Base-by-base conservation (phyloP, 2,888 invertebrate genomes). In the Phania funesta region DNA sequence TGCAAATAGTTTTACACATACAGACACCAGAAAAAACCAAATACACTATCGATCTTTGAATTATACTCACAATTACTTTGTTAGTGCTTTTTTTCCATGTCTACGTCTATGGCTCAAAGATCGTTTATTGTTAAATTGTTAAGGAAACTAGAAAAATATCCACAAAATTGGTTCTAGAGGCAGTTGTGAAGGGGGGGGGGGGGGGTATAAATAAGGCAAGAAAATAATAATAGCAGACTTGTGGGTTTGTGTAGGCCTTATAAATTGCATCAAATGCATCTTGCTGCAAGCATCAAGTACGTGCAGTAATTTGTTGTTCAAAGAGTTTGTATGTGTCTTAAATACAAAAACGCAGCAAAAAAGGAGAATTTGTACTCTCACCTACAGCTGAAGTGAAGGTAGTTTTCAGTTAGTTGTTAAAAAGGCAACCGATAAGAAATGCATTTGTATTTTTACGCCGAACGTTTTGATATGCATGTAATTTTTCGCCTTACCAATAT, bases 261-360 rank as follows among this genome's bases (percentile, higher is more conserved):
- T 68, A 73, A 68, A 70, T 68, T 60, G 68, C 58, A 65, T 24
- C 58, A 74, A 82, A 54, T 77, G 76, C 68, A 76, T 58, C 50
- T 52, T 58, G 68, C 75, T 74, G 70, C 75, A 54, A 73, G 85
- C 85, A 54, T 18, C 41, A 87, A 86, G 84, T 87, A 85, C 78
- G 86, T 86, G 86, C 77, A 80, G 82, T 50, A 84, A 82, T 84
- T 85, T 86, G 84, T 85, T 86, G 84, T 74, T 83, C 65, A 52
- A 18, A 74, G 26, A 22, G 73, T 22, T 65, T 80, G 58, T 75
- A 32, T 48, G 41, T 64, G 60, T 20, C 50, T 24, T 56, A 46
- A 26, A 41, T 41, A 50, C n/a, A 56, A 24, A n/a, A n/a, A 48
- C 7, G 4, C 13, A 22, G 9, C 16, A 20, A 29, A 75, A 29